Conservation (phyloP, 1,140 invertebrate species). For the Drosophila equinoxialis region DNA sequence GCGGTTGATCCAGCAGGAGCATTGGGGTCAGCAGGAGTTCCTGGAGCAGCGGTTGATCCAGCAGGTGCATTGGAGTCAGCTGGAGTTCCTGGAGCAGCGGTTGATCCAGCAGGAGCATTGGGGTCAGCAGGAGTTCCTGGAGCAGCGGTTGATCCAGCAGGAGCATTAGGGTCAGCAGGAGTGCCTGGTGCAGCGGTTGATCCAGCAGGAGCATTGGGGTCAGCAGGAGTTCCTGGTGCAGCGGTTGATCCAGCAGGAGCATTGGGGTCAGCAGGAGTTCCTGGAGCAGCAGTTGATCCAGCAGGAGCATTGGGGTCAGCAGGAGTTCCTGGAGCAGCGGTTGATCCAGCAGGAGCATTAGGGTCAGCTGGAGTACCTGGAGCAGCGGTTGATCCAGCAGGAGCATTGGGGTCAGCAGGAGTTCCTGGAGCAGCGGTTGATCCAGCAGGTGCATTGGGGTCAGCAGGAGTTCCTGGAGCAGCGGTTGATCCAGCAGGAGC, state of each 20-base stretch:
- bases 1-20: not conserved
- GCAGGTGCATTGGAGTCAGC: constrained; percentile 15
- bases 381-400: constrained; percentile 21
- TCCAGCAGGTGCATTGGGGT: not conserved
- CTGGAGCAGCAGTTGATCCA: constrained; percentile 9
- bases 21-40: constrained; percentile 11
- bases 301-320: constrained; percentile 20
- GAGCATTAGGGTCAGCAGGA: constrained; percentile 16
- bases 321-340: not conserved
- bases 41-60: constrained; percentile 8
- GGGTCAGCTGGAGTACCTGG: constrained; percentile 23
- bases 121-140: constrained; percentile 7
- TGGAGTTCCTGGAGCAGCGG: not conserved
- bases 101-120: constrained; percentile 17
- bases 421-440: not conserved
- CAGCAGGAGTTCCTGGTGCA: constrained; percentile 13
- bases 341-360: not conserved
- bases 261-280: constrained; percentile 12
- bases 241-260: not conserved
- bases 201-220: not conserved
- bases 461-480: constrained; percentile 9
- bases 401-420: constrained; percentile 24
- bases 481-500: not conserved
- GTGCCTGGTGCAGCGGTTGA: not conserved
- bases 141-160: not conserved